Evolutionary conservation across 2,888 invertebrate species (phyloP).

Genomic region (Harpagoxenus sublaevis): DNA sequence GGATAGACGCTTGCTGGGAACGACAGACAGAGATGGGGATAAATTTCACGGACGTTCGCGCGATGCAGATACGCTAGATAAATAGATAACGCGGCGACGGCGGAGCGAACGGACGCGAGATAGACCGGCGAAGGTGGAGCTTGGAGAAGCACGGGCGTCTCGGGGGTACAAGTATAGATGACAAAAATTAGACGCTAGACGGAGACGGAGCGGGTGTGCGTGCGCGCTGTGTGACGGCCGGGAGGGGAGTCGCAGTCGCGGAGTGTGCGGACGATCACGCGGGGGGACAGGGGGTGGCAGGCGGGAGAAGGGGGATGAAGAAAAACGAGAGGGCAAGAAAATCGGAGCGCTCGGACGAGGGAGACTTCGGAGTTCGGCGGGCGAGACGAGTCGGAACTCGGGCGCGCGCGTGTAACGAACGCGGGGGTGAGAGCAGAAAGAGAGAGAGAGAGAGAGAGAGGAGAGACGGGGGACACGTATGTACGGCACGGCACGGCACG

Average conservation of each 20-base stretch:
- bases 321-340: constrained; percentile 21
- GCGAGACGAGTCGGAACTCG: neutral
- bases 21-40: constrained; percentile 19
- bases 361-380: neutral
- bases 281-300: neutral
- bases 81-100: constrained; percentile 33
- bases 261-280: neutral
- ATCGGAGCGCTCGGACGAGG: constrained; percentile 15
- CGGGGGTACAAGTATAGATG: neutral
- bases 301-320: neutral
- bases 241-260: neutral
- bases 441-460: constrained; percentile 35
- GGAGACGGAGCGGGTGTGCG: constrained; percentile 4
- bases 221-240: neutral
- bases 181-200: constrained; percentile 16
- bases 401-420: neutral
- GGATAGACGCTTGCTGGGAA: constrained; percentile 51
- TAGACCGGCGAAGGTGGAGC: constrained; percentile 36
- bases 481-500: neutral
- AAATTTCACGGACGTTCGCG: constrained; percentile 37
- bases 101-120: constrained; percentile 33
- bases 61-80: constrained; percentile 26
- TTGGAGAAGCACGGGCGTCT: constrained; percentile 10
- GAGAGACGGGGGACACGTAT: neutral
- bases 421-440: neutral